Evolutionary conservation across 2,888 invertebrate genomes (phyloP).

Genomic region (Rhogogaster chlorosoma): DNA sequence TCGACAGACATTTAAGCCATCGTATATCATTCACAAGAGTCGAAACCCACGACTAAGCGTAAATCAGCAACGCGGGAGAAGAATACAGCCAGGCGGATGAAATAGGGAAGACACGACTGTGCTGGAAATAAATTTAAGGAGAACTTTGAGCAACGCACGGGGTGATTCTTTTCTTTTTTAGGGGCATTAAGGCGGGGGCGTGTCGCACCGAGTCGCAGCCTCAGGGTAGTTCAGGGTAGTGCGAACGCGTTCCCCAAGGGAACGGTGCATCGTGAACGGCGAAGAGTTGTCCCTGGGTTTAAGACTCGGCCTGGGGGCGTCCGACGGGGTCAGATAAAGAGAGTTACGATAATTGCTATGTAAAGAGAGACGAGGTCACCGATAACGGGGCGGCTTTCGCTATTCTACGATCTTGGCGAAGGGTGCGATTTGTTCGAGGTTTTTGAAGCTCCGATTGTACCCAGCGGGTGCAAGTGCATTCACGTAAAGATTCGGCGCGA

Average conservation of each 20-base stretch:
- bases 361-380: slow-evolving; percentile 56
- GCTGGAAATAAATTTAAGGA: slow-evolving; percentile 47
- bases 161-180: slow-evolving; percentile 19
- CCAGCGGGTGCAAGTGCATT: not conserved
- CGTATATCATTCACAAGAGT: not conserved
- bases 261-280: slow-evolving; percentile 42
- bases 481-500: not conserved
- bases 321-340: slow-evolving; percentile 65
- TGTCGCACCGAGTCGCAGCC: slow-evolving; percentile 35
- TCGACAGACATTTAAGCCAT: not conserved
- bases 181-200: slow-evolving; percentile 41
- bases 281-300: slow-evolving; percentile 23
- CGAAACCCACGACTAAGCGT: not conserved
- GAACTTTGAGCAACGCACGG: slow-evolving; percentile 37
- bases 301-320: slow-evolving; percentile 45
- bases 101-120: not conserved
- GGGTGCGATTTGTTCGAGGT: slow-evolving; percentile 17
- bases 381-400: slow-evolving; percentile 25
- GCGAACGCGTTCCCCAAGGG: slow-evolving; percentile 46
- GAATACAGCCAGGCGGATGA: not conserved
- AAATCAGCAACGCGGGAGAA: not conserved
- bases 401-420: not conserved
- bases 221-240: slow-evolving; percentile 36
- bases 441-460: not conserved
- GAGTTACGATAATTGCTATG: slow-evolving; percentile 71